A percentile compares a stretch with the other conserved stretches of the same genome.
These are phyloP conservation scores for Metallyticus violacea DNA, from an alignment of 2,888 invertebrate genomes.

Conservation along the genomic window DNA sequence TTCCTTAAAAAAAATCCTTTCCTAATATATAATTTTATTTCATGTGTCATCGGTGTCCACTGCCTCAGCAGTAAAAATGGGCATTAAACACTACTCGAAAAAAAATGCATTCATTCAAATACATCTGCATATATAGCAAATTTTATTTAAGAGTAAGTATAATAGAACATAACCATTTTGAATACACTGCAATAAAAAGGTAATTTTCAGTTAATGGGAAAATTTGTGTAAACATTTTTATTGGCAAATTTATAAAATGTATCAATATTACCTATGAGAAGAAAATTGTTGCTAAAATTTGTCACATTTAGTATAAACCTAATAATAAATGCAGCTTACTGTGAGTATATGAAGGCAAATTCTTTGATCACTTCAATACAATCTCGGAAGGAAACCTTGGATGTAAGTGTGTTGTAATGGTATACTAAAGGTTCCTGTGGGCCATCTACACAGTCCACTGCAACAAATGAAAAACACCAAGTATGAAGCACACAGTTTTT, in stretches of 20 bases:
- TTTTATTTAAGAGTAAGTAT: too few relatives aligned
- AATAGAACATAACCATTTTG: too few relatives aligned
- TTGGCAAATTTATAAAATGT: background rate
- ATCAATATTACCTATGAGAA: background rate
- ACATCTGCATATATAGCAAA: too few relatives aligned
- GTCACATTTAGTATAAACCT: background rate
- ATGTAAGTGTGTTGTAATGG: slow-evolving; percentile 54
- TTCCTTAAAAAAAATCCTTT: too few relatives aligned
- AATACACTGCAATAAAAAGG: too few relatives aligned
- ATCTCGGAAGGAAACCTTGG: slow-evolving; percentile 46
- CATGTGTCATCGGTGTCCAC: too few relatives aligned
- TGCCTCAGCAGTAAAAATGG: too few relatives aligned
- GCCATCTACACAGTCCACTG: slow-evolving; percentile 58
- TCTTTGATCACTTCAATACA: slow-evolving; percentile 48
- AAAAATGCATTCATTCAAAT: too few relatives aligned
- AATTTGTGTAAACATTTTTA: too few relatives aligned
- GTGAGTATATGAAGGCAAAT: slow-evolving; percentile 48
- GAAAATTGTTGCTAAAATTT: background rate
- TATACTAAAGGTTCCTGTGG: slow-evolving; percentile 51
- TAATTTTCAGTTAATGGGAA: too few relatives aligned
- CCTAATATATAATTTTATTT: too few relatives aligned
- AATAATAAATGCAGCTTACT: slow-evolving; percentile 37
- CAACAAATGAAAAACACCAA: slow-evolving; percentile 16
- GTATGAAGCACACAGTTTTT: background rate
- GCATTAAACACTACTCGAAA: too few relatives aligned